phyloP scores from a whole-genome alignment of 2,797 vertebrate genomes.

The Diceros bicornis region DNA sequence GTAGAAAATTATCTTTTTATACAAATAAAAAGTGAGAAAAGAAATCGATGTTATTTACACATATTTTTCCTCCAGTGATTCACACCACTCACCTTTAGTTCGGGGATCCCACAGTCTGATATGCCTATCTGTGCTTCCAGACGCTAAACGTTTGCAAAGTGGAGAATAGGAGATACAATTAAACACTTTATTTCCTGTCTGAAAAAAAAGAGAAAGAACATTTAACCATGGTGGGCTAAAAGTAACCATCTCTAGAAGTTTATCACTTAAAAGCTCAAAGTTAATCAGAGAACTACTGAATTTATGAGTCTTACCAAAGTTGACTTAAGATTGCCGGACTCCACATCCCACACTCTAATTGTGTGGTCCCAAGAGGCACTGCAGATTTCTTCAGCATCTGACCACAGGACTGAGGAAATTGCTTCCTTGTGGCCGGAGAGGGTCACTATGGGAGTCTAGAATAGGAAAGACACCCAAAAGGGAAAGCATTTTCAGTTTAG shows the following conservation, averaged over 20 bases:
- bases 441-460: constrained; percentile 96
- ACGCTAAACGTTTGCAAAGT: constrained; percentile 95
- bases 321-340: constrained; percentile 94
- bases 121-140: constrained; percentile 97
- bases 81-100: constrained; percentile 92
- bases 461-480: constrained; percentile 65
- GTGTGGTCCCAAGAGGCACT: constrained; percentile 99
- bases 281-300: background rate
- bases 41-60: background rate
- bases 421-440: constrained; percentile 97
- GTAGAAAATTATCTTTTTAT: constrained; percentile 12
- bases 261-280: constrained; percentile 29
- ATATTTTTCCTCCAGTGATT: background rate
- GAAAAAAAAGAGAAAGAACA: constrained; percentile 50
- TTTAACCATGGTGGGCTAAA: background rate
- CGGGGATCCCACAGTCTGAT: constrained; percentile 98
- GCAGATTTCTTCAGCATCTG: constrained; percentile 95
- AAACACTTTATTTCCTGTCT: constrained; percentile 98
- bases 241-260: constrained; percentile 33
- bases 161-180: constrained; percentile 97
- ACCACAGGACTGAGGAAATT: constrained; percentile 96
- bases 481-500: constrained; percentile 69
- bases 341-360: constrained; percentile 96
- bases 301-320: constrained; percentile 93
- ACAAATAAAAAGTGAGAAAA: background rate